Base-by-base conservation (phyloP, 2,797 vertebrate genomes). In the Spheniscus humboldti region DNA sequence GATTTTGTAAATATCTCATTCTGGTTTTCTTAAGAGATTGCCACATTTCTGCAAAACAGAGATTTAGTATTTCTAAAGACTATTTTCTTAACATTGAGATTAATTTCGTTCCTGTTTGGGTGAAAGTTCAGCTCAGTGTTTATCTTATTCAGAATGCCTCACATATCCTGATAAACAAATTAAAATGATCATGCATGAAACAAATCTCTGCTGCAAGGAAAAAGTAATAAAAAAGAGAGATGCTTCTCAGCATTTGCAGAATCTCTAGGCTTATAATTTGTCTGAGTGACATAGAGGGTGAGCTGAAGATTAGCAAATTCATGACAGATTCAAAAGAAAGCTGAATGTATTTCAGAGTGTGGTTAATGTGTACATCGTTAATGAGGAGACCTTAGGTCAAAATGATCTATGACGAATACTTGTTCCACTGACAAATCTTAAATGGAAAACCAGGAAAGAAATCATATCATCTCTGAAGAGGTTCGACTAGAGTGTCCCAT, bases 91-190 rank as follows among this genome's bases (percentile, higher is more conserved):
- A 69, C 18, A 33, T 41, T 31, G 28, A 85, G 18, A 68, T 82
- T 71, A 90, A 85, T 86, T 92, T 77, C 28, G 9, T 64, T 95
- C 53, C 31, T 92, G 30, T 69, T 92, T 43, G 11, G 37, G 48
- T 92, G 48, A 89, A 96, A 88, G 91, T 93, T 95, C 57, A 91
- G 35, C 45, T 91, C 43, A 41, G 18, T 60, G 52, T 86, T 97
- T 82, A 77, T 96, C 91, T 94, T 76, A 96, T 73, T 91, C 62
- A 74, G 95, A 95, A 85, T 56, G 74, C 57, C 79, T 95, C 86
- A 68, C 18, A 73, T 94, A 90, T 88, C 37, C 24, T 88, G 63
- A 94, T 63, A 76, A 94, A 88, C 17, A 88, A 96, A 94, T 96
- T 73, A 66, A 97, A 96, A 94, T 92, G 19, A 80, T 76, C 35